Percentiles rank a stretch among this genome's conserved stretches.
These are phyloP conservation scores for Leptarthrus brevirostris DNA, from an alignment of 2,888 invertebrate species.

Conservation along the genomic window DNA sequence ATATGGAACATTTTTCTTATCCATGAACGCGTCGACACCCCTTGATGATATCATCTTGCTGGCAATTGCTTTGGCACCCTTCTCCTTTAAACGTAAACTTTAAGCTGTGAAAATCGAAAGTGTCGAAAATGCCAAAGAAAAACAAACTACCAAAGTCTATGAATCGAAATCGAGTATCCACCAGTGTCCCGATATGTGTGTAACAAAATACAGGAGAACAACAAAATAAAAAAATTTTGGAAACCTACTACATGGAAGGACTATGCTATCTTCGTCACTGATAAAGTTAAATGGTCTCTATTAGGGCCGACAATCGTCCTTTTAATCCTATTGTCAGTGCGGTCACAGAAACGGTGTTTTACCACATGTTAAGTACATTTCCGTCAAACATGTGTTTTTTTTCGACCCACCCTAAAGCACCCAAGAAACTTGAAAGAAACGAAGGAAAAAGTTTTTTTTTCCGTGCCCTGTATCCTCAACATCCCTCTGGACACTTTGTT, in stretches of 20 bases:
- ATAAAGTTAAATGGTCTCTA: constrained; percentile 47
- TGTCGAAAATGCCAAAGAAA: background rate
- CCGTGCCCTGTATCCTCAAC: background rate
- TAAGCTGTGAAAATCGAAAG: constrained; percentile 17
- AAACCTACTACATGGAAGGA: background rate
- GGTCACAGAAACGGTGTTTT: constrained; percentile 48
- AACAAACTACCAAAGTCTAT: background rate
- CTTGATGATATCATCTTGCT: background rate
- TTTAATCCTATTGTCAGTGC: constrained; percentile 44
- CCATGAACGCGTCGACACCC: constrained; percentile 1
- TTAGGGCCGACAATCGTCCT: constrained; percentile 36
- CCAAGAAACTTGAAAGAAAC: background rate
- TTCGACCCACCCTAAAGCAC: background rate
- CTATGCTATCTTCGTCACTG: constrained; percentile 9
- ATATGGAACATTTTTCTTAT: background rate
- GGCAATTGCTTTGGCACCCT: background rate
- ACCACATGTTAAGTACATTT: constrained; percentile 48
- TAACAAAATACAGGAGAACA: background rate
- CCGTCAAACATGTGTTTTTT: constrained; percentile 37
- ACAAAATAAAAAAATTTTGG: background rate
- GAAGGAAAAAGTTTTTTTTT: background rate
- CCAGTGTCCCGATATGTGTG: background rate
- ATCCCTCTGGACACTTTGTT: constrained; percentile 22
- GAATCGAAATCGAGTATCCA: background rate
- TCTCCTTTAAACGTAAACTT: constrained; percentile 15